Evolutionary conservation across 2,888 invertebrate species (phyloP).

Genomic region (Hymenopus coronatus): DNA sequence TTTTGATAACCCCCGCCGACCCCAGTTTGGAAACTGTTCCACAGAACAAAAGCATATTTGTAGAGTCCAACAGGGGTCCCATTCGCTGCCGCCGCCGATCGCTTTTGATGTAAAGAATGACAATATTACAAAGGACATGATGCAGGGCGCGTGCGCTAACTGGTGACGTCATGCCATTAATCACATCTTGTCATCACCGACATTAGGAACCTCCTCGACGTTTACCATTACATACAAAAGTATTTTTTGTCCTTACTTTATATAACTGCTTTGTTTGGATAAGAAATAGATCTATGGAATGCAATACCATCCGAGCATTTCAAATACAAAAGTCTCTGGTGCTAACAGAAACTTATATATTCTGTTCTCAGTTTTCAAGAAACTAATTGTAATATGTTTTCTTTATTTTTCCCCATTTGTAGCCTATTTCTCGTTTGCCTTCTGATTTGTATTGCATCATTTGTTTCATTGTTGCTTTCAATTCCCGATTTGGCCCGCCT

Average conservation of each 20-base stretch:
- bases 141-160: not conserved
- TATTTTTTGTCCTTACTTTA: not conserved
- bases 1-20: not conserved
- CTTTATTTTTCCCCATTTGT: no score
- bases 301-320: not conserved
- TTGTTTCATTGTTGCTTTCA: no score
- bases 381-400: no score
- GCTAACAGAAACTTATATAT: no score
- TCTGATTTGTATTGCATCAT: no score
- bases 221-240: not conserved
- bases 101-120: not conserved
- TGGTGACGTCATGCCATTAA: not conserved
- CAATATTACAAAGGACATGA: not conserved
- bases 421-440: no score
- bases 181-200: not conserved
- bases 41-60: not conserved
- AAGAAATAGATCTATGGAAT: not conserved
- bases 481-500: no score
- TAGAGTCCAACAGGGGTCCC: not conserved
- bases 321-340: not conserved
- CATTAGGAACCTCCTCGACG: not conserved
- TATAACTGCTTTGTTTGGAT: not conserved
- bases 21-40: not conserved
- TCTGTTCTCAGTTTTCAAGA: no score
- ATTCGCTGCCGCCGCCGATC: not conserved